Conservation (phyloP, 2,797 vertebrate species). For the Spinibarbus caldwelli region DNA sequence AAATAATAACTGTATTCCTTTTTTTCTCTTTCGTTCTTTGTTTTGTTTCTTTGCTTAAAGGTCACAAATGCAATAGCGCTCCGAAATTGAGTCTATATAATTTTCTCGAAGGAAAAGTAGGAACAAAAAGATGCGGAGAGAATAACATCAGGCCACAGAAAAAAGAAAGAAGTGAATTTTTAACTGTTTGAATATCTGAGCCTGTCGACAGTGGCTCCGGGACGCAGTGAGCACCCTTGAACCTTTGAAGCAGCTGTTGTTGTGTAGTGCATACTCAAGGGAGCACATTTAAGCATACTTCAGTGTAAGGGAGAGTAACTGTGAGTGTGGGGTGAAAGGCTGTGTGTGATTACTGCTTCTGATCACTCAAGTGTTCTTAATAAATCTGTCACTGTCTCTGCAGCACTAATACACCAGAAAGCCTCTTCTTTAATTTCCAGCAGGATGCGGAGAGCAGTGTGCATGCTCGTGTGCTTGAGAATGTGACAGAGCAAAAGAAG, state of each 20-base stretch:
- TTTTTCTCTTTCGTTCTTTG: background rate
- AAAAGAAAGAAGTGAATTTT: constrained; percentile 23
- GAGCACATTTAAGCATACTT: constrained; percentile 32
- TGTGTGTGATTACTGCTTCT: constrained; percentile 24
- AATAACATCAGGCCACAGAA: constrained; percentile 11
- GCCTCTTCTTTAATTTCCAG: background rate
- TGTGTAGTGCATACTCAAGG: constrained; percentile 37
- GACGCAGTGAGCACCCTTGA: constrained; percentile 20
- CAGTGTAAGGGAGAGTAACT: constrained; percentile 8
- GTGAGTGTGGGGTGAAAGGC: constrained; percentile 17
- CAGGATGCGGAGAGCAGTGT: background rate
- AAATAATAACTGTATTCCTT: constrained; percentile 30
- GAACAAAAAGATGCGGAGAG: background rate
- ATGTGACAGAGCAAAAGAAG: constrained; percentile 30
- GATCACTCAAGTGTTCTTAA: constrained; percentile 43
- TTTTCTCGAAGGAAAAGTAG: background rate
- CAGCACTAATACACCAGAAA: background rate
- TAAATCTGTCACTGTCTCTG: constrained; percentile 32
- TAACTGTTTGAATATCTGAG: constrained; percentile 26
- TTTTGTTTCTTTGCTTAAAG: constrained; percentile 39
- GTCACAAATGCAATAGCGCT: constrained; percentile 13
- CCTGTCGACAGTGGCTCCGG: background rate
- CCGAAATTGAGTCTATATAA: constrained; percentile 9
- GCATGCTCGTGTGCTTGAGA: constrained; percentile 7
- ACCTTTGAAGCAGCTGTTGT: constrained; percentile 26